Evolutionary conservation across 2,888 invertebrate species (phyloP).

Genomic region (Sycophila texana): DNA sequence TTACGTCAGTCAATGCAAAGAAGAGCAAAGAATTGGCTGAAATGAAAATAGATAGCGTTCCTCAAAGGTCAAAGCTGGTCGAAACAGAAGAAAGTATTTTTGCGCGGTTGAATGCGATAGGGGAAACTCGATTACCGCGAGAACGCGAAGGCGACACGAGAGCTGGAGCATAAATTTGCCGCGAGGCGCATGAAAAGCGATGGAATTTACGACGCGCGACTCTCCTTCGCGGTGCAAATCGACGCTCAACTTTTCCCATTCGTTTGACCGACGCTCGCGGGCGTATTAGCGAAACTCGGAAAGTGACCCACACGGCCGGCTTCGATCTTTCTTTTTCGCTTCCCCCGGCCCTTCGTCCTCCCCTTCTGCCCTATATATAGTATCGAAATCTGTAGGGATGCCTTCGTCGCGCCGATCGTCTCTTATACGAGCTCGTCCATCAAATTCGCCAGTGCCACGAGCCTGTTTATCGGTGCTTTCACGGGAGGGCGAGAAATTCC

Average conservation of each 20-base stretch:
- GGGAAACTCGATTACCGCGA: conserved; percentile 10
- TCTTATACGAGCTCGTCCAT: conserved; percentile 6
- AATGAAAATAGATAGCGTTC: neutral
- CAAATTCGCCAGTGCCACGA: conserved; percentile 12
- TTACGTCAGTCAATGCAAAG: too few species aligned
- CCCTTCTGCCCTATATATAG: too few species aligned
- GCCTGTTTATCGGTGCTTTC: neutral
- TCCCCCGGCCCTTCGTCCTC: neutral
- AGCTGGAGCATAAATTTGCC: conserved; percentile 31
- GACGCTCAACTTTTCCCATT: conserved; percentile 49
- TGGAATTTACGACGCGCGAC: conserved; percentile 31
- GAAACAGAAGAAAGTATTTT: conserved; percentile 15
- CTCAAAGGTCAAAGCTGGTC: neutral
- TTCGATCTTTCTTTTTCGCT: too few species aligned
- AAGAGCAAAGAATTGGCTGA: neutral
- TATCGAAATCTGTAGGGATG: neutral
- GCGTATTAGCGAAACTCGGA: neutral
- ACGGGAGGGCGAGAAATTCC: neutral
- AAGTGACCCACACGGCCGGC: conserved; percentile 6
- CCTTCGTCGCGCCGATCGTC: conserved; percentile 4
- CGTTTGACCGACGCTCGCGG: neutral
- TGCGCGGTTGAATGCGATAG: neutral
- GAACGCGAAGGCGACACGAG: neutral
- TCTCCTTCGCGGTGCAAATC: neutral
- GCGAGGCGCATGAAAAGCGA: neutral